Evolutionary conservation across 2,888 invertebrate species (phyloP).

Genomic region (Tenthredo amoena): DNA sequence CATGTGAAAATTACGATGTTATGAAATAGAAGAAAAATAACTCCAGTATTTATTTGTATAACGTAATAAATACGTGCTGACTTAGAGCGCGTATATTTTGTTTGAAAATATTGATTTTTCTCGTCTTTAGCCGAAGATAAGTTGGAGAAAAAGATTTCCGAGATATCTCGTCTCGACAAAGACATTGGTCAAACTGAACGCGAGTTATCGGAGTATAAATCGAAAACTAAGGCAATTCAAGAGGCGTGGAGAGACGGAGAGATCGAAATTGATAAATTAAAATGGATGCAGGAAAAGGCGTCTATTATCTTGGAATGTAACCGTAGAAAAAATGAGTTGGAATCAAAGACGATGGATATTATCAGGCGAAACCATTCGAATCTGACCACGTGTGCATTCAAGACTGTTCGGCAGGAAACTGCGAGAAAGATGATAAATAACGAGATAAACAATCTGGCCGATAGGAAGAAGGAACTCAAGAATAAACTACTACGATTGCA

Average conservation of each 20-base stretch:
- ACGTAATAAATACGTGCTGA: neutral
- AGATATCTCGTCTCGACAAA: conserved; percentile 24
- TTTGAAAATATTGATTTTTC: conserved; percentile 5
- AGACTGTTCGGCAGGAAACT: conserved; percentile 50
- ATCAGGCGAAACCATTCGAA: conserved; percentile 42
- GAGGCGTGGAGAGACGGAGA: conserved; percentile 22
- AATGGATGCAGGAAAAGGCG: conserved; percentile 57
- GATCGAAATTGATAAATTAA: conserved; percentile 28
- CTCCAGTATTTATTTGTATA: neutral
- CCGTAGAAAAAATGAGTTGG: conserved; percentile 47
- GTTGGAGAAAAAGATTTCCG: neutral
- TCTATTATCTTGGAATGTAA: conserved; percentile 55
- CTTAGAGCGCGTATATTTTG: neutral
- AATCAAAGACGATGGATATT: conserved; percentile 56
- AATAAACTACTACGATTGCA: neutral
- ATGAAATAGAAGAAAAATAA: neutral
- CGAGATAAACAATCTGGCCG: conserved; percentile 49
- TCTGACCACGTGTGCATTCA: conserved; percentile 25
- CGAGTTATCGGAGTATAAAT: conserved; percentile 32
- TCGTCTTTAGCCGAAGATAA: conserved; percentile 22
- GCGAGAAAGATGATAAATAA: conserved; percentile 42
- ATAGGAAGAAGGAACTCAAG: conserved; percentile 36
- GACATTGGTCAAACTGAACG: conserved; percentile 15
- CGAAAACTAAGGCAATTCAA: conserved; percentile 14
- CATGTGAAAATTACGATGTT: neutral